These are phyloP conservation scores for Geodia barretti DNA, from an alignment of 37 sponge, comb jelly and placozoan genomes.

Conservation along the genomic window DNA sequence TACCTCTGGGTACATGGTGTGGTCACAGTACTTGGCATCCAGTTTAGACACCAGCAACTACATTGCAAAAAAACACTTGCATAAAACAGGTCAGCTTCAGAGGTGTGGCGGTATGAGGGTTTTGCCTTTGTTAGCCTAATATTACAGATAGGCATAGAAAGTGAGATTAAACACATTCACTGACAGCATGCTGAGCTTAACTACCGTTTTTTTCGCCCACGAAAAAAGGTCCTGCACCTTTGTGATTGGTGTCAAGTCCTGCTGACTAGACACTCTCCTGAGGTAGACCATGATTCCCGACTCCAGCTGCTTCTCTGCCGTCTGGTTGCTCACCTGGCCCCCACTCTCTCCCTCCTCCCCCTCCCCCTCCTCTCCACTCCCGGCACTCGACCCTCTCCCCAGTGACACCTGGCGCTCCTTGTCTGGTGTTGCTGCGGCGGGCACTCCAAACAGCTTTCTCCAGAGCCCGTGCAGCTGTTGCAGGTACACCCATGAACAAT, in stretches of 20 bases:
- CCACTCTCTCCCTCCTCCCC: background rate
- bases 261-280: constrained; percentile 15
- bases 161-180: too few species aligned
- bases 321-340: background rate
- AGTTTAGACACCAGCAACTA: constrained; percentile 43
- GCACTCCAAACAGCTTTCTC: background rate
- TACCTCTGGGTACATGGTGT: background rate
- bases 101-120: background rate
- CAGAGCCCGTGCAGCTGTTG: constrained; percentile 27
- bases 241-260: constrained; percentile 9
- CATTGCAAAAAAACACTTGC: background rate
- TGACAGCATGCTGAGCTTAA: too few species aligned
- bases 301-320: constrained; percentile 52
- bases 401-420: background rate
- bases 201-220: too few species aligned
- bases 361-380: constrained; percentile 30
- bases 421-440: too few species aligned
- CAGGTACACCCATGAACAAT: constrained; percentile 5
- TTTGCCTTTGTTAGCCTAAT: background rate
- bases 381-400: background rate
- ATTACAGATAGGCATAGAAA: background rate
- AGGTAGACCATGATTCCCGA: constrained; percentile 56
- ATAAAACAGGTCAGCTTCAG: background rate
- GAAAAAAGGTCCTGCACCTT: constrained; percentile 21
- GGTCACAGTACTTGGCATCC: constrained; percentile 15